Base-by-base conservation (phyloP, 2,888 invertebrate species). In the Xestia xanthographa region DNA sequence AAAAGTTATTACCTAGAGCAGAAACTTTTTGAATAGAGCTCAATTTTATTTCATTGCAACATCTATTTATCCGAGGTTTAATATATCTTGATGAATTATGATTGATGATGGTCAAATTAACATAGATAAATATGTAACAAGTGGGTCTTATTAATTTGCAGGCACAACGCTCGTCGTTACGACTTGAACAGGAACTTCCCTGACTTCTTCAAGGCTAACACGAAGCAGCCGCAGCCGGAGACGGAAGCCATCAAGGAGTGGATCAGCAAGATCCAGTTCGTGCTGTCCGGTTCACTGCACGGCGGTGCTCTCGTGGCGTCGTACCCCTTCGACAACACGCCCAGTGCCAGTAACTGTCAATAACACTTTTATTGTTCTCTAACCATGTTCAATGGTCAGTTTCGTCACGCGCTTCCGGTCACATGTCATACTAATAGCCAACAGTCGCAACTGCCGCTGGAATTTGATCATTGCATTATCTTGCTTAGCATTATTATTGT, bases 101-200 rank as follows among this genome's bases (percentile, higher is more conserved):
- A 58, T 17, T 60, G 20, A 58, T 65, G 58, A 45, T 68, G 22
- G 26, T 20, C n/a, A 68, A 79, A 58, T 67, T 65, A 68, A 48
- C 20, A 48, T 9, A 14, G 11, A 41, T 9, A 14, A 48, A 43
- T 72, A 58, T 26, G 53, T 58, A 62, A 80, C 58, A 79, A 80
- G 58, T 65, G 38, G 29, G 17, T 22, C 48, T 43, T 48, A 45
- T 66, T 76, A 74, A 62, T 66, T 86, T 89, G 38, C 90, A 98
- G 98, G 89, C 98, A 98, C 93, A 99, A 99, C 93, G 98, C 99
- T 0, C 97, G 98, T 58, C 98, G 98, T 11, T 98, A 98, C 92
- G 99, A 99, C 93, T 95, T 99, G 89, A 99, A 99, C 95, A 97
- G 99, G 75, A 99, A 99, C 96, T 99, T 99, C 95, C 99, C 99